Evolutionary conservation across 2,113 vertebrate genomes (phyloP).

Genomic region (Ondatra zibethicus): DNA sequence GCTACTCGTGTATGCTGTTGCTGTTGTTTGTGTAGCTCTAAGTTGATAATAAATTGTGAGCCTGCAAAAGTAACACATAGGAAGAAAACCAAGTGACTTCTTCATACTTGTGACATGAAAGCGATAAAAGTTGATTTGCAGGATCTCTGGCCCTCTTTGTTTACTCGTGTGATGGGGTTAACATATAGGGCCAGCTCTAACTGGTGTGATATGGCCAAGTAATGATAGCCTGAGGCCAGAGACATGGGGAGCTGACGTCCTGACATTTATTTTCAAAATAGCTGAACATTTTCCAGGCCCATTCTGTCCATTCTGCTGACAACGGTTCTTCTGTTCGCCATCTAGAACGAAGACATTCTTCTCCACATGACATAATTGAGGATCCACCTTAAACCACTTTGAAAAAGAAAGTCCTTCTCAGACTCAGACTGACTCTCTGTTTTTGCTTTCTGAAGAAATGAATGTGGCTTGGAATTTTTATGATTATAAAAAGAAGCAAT

Average conservation of each 20-base stretch:
- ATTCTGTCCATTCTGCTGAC: constrained; percentile 69
- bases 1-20: neutral
- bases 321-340: constrained; percentile 79
- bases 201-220: constrained; percentile 55
- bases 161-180: constrained; percentile 69
- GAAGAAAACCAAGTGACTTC: neutral
- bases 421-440: constrained; percentile 48
- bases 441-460: constrained; percentile 65
- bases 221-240: constrained; percentile 59
- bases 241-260: constrained; percentile 59
- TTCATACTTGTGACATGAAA: neutral
- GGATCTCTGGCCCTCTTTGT: constrained; percentile 40
- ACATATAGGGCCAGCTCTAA: constrained; percentile 56
- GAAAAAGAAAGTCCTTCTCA: constrained; percentile 79
- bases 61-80: constrained; percentile 33
- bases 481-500: neutral
- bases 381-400: constrained; percentile 78
- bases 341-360: constrained; percentile 76
- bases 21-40: neutral
- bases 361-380: constrained; percentile 76
- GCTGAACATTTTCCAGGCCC: constrained; percentile 76
- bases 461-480: constrained; percentile 41
- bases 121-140: neutral
- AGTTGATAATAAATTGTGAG: neutral
- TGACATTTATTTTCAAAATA: constrained; percentile 81